A percentile compares a stretch with the other conserved stretches of the same genome.
phyloP scores from a whole-genome alignment of 2,888 invertebrate species.

The Tetrapedia diversipes region DNA sequence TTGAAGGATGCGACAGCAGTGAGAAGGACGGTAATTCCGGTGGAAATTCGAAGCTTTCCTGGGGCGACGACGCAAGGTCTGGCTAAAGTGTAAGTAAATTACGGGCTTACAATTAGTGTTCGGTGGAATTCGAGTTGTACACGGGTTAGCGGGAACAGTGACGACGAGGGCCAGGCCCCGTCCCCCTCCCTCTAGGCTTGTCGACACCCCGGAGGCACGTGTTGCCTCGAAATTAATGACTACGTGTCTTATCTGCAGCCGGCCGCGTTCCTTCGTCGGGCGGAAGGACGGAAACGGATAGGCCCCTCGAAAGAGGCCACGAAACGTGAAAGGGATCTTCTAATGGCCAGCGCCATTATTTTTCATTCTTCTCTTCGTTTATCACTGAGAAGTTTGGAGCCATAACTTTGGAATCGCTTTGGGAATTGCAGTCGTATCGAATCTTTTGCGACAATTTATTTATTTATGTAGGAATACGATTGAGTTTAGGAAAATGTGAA shows the following conservation, averaged over 20 bases:
- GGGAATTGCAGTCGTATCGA: too few species aligned
- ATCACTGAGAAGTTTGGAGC: too few species aligned
- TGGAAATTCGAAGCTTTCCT: conserved; percentile 44
- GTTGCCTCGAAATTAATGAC: conserved; percentile 68
- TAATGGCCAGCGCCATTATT: too few species aligned
- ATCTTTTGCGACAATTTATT: too few species aligned
- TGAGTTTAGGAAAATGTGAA: too few species aligned
- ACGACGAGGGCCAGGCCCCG: conserved; percentile 25
- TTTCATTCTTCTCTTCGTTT: too few species aligned
- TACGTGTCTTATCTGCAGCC: conserved; percentile 67
- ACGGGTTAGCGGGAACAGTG: conserved; percentile 14
- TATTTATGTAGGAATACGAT: too few species aligned
- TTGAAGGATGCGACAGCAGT: conserved; percentile 5
- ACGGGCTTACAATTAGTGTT: conserved; percentile 56
- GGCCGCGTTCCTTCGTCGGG: conserved; percentile 13
- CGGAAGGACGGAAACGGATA: not conserved
- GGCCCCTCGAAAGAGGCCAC: not conserved
- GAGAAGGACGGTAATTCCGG: conserved; percentile 31
- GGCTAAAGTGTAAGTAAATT: conserved; percentile 46
- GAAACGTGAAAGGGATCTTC: not conserved
- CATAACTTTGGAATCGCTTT: too few species aligned
- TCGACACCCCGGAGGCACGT: conserved; percentile 42
- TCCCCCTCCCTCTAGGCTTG: conserved; percentile 32
- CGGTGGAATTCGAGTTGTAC: conserved; percentile 49
- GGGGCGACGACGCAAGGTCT: not conserved